Evolutionary conservation across 2,888 invertebrate species (phyloP).

Genomic region (Tetanocera ferruginea): DNA sequence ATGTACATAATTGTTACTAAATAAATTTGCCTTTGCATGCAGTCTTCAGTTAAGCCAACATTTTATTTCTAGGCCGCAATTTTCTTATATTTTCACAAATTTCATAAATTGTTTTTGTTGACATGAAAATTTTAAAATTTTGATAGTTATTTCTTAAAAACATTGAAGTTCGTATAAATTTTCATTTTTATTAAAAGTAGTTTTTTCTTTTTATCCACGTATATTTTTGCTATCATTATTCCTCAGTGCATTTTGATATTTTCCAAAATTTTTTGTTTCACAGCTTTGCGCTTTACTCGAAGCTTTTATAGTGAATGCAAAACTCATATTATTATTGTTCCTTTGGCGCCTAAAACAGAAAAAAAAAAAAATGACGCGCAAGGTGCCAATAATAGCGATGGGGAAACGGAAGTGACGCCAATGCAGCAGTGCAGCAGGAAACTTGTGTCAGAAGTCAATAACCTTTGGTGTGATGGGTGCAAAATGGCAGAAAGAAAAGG

Average conservation of each 20-base stretch:
- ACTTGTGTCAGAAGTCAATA: conserved; percentile 27
- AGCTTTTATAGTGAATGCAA: background rate
- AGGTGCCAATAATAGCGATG: conserved; percentile 11
- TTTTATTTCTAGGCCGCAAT: too few relatives aligned
- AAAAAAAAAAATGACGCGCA: conserved; percentile 10
- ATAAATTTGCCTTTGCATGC: too few relatives aligned
- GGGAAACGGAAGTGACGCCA: conserved; percentile 21
- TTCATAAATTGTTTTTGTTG: background rate
- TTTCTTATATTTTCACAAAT: background rate
- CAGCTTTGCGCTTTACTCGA: background rate
- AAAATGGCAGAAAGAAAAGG: background rate
- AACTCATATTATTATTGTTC: background rate
- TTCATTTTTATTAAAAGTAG: too few relatives aligned
- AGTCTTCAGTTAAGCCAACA: too few relatives aligned
- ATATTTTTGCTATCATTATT: background rate
- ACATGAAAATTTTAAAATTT: conserved; percentile 25
- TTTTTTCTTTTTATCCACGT: background rate
- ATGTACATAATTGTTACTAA: too few relatives aligned
- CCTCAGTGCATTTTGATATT: background rate
- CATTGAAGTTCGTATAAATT: background rate
- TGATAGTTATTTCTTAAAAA: background rate
- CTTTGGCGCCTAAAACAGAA: background rate
- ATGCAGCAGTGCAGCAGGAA: conserved; percentile 23
- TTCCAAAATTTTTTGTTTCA: background rate
- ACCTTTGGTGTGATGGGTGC: conserved; percentile 8